These are phyloP conservation scores for Alentia gelatinosa DNA, from an alignment of 2,888 invertebrate genomes.

Conservation along the genomic window DNA sequence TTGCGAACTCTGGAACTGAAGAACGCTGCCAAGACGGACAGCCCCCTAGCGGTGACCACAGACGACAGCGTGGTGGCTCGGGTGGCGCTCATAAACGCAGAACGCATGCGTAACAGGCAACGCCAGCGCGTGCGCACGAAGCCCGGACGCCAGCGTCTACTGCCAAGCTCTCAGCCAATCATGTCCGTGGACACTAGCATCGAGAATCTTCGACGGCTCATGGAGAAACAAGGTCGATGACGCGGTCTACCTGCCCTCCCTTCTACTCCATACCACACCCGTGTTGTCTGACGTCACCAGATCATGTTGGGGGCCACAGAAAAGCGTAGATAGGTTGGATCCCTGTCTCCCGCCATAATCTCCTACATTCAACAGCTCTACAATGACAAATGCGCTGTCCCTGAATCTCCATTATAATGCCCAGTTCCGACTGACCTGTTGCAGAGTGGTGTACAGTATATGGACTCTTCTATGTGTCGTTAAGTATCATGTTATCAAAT, in stretches of 20 bases:
- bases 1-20: not conserved
- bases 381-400: too few species aligned
- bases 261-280: not conserved
- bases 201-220: not conserved
- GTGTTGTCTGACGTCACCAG: too few species aligned
- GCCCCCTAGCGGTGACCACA: not conserved
- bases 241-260: not conserved
- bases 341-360: too few species aligned
- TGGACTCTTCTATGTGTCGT: too few species aligned
- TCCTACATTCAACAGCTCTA: too few species aligned
- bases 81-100: not conserved
- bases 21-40: not conserved
- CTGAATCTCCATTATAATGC: too few species aligned
- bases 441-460: too few species aligned
- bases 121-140: not conserved
- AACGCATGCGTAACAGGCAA: not conserved
- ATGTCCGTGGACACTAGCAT: not conserved
- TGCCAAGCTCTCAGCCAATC: not conserved
- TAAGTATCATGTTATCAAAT: too few species aligned
- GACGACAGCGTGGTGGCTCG: not conserved
- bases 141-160: not conserved
- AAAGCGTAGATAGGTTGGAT: not conserved
- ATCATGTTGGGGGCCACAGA: not conserved
- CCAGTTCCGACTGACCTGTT: too few species aligned
- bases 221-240: conserved; percentile 28